Percentiles rank a stretch among this genome's conserved stretches.
These are phyloP conservation scores for Cryptotermes secundus DNA, from an alignment of 1,140 invertebrate genomes.

Conservation along the genomic window DNA sequence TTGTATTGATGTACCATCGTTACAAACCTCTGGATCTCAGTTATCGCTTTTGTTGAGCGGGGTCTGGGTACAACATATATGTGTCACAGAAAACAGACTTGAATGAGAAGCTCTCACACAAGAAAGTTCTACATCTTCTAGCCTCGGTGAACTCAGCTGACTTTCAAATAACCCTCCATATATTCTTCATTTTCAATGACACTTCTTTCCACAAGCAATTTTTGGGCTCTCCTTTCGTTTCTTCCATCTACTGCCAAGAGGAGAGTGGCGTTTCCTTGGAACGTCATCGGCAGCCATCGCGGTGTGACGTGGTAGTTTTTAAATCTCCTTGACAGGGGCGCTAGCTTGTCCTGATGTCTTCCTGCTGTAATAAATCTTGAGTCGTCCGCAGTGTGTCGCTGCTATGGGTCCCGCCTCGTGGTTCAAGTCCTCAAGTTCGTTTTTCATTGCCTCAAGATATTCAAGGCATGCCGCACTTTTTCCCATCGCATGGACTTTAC, in stretches of 20 bases:
- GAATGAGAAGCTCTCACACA: not conserved
- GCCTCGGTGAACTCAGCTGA: not conserved
- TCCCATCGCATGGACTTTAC: not conserved
- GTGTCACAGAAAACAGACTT: not conserved
- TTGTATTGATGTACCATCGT: too few relatives aligned
- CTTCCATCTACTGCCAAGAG: not conserved
- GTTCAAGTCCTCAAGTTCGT: not conserved
- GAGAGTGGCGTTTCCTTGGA: slow-evolving; percentile 3
- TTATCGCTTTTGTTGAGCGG: not conserved
- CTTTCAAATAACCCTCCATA: not conserved
- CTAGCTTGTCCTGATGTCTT: slow-evolving; percentile 14
- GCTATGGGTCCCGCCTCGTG: not conserved
- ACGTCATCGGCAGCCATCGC: slow-evolving; percentile 3
- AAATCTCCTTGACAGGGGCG: not conserved
- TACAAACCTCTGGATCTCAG: too few relatives aligned
- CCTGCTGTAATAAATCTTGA: slow-evolving; percentile 16
- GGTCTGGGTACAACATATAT: not conserved
- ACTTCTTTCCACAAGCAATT: not conserved
- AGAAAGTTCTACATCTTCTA: not conserved
- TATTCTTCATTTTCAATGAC: slow-evolving; percentile 11
- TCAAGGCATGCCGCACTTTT: not conserved
- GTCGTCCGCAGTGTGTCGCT: not conserved
- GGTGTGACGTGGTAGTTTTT: not conserved
- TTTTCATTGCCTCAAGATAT: slow-evolving; percentile 8
- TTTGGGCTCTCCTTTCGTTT: not conserved